phyloP scores from a whole-genome alignment of 2,888 invertebrate species.

The Hypselothyrea guttata region DNA sequence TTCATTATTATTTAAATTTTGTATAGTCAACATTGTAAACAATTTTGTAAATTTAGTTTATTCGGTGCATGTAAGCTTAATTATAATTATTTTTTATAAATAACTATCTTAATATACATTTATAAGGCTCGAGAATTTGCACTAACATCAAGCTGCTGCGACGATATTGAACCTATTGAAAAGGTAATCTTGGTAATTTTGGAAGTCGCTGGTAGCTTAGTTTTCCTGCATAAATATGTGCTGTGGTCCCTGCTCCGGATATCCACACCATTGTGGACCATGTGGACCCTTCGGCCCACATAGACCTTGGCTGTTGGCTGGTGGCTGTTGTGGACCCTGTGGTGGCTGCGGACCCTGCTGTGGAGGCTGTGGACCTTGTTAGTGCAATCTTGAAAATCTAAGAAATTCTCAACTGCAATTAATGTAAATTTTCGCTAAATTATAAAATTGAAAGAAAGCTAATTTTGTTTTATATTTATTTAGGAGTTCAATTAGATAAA shows the following conservation, averaged over 20 bases:
- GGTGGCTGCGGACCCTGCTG: conserved; percentile 12
- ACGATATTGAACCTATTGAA: too few relatives aligned
- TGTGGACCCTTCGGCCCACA: background rate
- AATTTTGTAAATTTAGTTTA: background rate
- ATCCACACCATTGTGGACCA: conserved; percentile 3
- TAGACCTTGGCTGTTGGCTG: conserved; percentile 8
- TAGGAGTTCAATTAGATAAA: too few relatives aligned
- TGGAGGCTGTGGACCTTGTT: conserved; percentile 11
- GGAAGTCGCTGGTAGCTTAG: too few relatives aligned
- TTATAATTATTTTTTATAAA: background rate
- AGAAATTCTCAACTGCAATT: background rate
- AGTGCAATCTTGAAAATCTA: conserved; percentile 20
- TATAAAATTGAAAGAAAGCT: background rate
- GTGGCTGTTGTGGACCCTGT: conserved; percentile 12
- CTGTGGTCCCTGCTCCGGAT: conserved; percentile 1
- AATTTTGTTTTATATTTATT: background rate
- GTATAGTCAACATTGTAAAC: conserved; percentile 9
- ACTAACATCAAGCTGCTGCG: too few relatives aligned
- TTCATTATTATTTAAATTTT: background rate
- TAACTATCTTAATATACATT: too few relatives aligned
- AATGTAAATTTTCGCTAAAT: too few relatives aligned
- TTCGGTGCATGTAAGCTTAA: conserved; percentile 6
- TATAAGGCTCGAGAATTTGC: too few relatives aligned
- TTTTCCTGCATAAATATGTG: background rate
- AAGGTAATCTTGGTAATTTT: too few relatives aligned